Conservation (phyloP, 92 coral and sea anemone genomes). For the Zoanthus sansibaricus region DNA sequence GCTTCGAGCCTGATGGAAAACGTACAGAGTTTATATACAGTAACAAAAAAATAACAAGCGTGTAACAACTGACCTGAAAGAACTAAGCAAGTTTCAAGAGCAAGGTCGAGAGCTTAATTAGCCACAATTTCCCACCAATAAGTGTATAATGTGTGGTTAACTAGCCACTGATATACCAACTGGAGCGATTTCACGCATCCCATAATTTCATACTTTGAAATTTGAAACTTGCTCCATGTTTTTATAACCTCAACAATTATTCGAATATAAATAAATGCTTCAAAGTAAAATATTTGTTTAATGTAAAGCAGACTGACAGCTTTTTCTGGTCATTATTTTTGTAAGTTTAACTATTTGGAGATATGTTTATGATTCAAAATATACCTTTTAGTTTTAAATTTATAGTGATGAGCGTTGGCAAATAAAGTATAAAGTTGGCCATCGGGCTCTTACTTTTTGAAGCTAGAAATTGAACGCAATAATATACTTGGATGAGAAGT, state of each 20-base stretch:
- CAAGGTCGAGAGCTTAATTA: constrained; percentile 16
- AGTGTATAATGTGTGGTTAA: constrained; percentile 1
- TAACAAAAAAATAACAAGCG: background rate
- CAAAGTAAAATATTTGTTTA: too few species aligned
- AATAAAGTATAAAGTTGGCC: too few species aligned
- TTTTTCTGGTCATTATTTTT: too few species aligned
- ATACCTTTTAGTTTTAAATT: too few species aligned
- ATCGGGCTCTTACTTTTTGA: too few species aligned
- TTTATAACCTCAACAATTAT: background rate
- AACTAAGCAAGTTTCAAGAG: background rate
- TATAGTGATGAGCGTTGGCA: too few species aligned
- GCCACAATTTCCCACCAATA: constrained; percentile 1
- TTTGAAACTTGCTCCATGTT: background rate
- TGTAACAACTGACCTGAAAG: background rate
- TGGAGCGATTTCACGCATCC: background rate
- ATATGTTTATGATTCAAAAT: too few species aligned
- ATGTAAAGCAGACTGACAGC: too few species aligned
- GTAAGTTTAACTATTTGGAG: too few species aligned
- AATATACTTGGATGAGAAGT: too few species aligned
- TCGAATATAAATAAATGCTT: background rate
- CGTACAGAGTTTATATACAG: background rate
- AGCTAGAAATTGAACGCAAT: too few species aligned
- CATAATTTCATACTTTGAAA: background rate
- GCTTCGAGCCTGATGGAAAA: background rate
- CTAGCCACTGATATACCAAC: constrained; percentile 8